Evolutionary conservation across 1,140 invertebrate genomes (phyloP).

Genomic region (Drosophila pseudoobscura): DNA sequence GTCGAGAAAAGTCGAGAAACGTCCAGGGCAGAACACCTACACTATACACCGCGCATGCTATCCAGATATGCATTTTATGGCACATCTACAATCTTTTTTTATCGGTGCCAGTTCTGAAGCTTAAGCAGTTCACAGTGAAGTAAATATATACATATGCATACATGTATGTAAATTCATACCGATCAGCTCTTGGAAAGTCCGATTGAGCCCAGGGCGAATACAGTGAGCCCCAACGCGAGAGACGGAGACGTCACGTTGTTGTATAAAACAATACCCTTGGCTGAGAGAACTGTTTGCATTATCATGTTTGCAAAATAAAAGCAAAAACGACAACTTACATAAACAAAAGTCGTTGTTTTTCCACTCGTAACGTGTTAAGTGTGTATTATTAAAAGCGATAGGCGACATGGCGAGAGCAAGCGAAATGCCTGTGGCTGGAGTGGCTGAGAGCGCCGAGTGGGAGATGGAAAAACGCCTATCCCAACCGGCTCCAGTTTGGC

Average conservation of each 20-base stretch:
- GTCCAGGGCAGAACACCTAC: neutral
- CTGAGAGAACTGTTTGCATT: no score
- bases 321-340: conserved; percentile 1
- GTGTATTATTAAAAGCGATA: no score
- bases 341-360: neutral
- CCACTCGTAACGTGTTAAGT: no score
- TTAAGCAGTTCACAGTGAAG: neutral
- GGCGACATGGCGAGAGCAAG: no score
- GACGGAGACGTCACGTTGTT: neutral
- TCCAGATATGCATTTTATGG: neutral
- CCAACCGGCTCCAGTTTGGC: neutral
- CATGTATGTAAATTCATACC: neutral
- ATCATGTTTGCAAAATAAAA: no score
- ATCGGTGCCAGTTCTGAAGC: neutral
- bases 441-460: no score
- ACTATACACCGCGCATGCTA: neutral
- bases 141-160: neutral
- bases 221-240: no score
- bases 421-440: no score
- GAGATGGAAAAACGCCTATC: neutral
- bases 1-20: conserved; percentile 30
- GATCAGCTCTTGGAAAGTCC: no score
- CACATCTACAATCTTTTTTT: no score
- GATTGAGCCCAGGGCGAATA: no score
- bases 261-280: no score